phyloP scores from a whole-genome alignment of 2,888 invertebrate species.

The Octonoba sinensis region DNA sequence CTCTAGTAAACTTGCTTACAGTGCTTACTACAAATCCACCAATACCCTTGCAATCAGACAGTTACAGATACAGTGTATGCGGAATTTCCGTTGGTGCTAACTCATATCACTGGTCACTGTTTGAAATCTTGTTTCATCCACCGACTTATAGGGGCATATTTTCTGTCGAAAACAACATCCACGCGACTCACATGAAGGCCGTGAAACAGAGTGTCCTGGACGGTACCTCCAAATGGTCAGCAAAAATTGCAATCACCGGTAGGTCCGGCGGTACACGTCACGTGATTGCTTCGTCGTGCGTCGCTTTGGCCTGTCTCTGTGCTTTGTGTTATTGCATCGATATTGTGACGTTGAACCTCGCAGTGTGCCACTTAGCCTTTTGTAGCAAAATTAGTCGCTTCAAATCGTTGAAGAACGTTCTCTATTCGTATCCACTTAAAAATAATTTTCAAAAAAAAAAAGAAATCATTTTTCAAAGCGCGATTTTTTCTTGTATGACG shows the following conservation, averaged over 20 bases:
- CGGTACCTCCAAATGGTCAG: constrained; percentile 99
- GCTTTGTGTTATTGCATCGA: background rate
- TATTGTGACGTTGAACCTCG: background rate
- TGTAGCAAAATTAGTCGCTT: no score
- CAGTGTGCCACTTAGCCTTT: constrained; percentile 1
- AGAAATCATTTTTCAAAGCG: no score
- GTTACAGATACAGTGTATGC: no score
- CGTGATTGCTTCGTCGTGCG: constrained; percentile 56
- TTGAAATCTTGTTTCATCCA: constrained; percentile 19
- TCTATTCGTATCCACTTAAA: no score
- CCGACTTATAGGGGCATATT: constrained; percentile 86
- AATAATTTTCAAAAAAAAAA: no score
- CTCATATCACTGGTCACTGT: background rate
- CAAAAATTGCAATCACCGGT: constrained; percentile 99
- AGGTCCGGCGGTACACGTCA: constrained; percentile 74
- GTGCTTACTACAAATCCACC: no score
- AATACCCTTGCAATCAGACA: no score
- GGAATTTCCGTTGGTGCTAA: no score
- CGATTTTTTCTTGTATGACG: no score
- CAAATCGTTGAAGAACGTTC: no score
- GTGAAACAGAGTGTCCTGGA: constrained; percentile 99
- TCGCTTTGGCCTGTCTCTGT: constrained; percentile 21
- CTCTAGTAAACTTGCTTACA: no score
- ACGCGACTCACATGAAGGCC: constrained; percentile 95
- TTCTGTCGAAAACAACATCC: constrained; percentile 93